A percentile compares a stretch with the other conserved stretches of the same genome.
phyloP scores from a whole-genome alignment of 2,797 vertebrate genomes.

The Thamnophis elegans region DNA sequence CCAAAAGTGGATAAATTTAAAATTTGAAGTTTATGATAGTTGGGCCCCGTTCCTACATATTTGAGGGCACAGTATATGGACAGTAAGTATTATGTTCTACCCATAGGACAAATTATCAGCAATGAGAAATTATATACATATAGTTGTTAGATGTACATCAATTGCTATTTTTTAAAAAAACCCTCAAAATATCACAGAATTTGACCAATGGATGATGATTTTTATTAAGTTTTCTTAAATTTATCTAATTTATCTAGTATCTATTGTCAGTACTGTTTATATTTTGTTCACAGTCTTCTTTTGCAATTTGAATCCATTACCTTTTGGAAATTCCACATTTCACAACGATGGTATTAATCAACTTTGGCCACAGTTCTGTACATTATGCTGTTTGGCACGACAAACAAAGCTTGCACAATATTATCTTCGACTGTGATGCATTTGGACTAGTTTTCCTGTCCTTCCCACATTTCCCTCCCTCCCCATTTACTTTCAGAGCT shows the following conservation, averaged over 20 bases:
- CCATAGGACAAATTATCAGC: not conserved
- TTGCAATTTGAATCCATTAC: not conserved
- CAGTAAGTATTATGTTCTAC: not conserved
- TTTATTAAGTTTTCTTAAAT: not conserved
- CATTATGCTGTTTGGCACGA: slow-evolving; percentile 19
- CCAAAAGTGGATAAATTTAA: not conserved
- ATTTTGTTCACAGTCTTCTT: not conserved
- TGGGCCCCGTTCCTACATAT: not conserved
- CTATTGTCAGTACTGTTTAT: not conserved
- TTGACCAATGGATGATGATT: not conserved
- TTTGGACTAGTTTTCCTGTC: not conserved
- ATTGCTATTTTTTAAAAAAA: not conserved
- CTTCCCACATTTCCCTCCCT: not conserved
- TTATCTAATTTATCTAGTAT: not conserved
- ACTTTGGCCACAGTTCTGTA: slow-evolving; percentile 14
- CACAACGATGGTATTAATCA: slow-evolving; percentile 23
- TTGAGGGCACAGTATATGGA: not conserved
- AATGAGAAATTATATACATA: not conserved
- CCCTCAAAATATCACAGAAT: not conserved
- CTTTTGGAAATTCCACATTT: slow-evolving; percentile 37
- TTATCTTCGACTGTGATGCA: not conserved
- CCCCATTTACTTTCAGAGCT: not conserved
- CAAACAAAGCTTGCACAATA: slow-evolving; percentile 23
- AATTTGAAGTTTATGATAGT: not conserved
- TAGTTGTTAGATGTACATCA: not conserved